These are phyloP conservation scores for Furnarius figulus DNA, from an alignment of 2,113 vertebrate genomes.

Conservation along the genomic window DNA sequence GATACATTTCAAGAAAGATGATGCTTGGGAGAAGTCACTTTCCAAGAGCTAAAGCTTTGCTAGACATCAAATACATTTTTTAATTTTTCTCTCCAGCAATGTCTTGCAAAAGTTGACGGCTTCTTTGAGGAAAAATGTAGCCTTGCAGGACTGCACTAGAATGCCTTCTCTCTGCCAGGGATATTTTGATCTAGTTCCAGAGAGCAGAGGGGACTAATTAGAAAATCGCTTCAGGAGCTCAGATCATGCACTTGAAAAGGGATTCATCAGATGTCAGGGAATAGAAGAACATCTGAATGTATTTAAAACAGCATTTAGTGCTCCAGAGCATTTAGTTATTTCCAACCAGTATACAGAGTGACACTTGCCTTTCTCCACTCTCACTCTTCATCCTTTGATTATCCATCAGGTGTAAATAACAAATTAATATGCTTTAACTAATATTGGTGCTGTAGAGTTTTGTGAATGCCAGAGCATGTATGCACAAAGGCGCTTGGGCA, in stretches of 20 bases:
- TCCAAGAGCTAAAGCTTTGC: not conserved
- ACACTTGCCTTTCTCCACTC: not conserved
- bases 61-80: constrained; percentile 48
- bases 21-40: not conserved
- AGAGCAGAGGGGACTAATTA: constrained; percentile 27
- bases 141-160: constrained; percentile 5
- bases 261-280: constrained; percentile 4
- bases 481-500: not conserved
- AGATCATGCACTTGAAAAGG: constrained; percentile 9
- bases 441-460: not conserved
- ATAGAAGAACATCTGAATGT: not conserved
- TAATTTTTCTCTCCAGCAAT: constrained; percentile 10
- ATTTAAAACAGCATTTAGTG: not conserved
- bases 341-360: not conserved
- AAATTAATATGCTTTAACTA: not conserved
- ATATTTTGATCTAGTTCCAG: constrained; percentile 46
- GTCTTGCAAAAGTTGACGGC: not conserved
- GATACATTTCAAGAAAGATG: not conserved
- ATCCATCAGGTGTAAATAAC: not conserved
- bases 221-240: constrained; percentile 46
- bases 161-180: constrained; percentile 4
- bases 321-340: not conserved
- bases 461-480: not conserved
- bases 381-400: not conserved
- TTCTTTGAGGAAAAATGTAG: constrained; percentile 7